These are phyloP conservation scores for Eurypyga helias DNA, from an alignment of 2,113 vertebrate genomes.

Conservation along the genomic window DNA sequence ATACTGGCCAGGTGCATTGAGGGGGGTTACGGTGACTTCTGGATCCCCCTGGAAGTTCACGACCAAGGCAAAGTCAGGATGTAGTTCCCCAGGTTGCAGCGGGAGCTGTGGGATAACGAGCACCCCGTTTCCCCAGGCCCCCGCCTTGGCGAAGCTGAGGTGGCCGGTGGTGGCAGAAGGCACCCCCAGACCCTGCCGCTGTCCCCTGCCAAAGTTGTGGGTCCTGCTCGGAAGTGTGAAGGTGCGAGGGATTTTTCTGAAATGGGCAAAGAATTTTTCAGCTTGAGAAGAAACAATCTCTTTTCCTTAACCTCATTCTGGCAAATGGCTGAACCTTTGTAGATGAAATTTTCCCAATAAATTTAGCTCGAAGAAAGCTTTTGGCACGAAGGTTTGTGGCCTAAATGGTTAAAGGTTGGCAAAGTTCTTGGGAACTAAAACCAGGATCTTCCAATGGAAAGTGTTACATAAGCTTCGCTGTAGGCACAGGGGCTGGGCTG, in stretches of 20 bases:
- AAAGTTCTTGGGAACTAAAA: conserved; percentile 16
- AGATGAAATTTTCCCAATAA: conserved; percentile 67
- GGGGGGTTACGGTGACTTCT: background rate
- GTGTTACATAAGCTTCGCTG: conserved; percentile 31
- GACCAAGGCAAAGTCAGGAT: background rate
- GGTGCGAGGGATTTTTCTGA: conserved; percentile 56
- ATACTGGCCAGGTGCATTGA: background rate
- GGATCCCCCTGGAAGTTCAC: background rate
- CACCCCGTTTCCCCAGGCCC: background rate
- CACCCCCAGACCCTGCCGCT: background rate
- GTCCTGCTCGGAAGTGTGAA: conserved; percentile 21
- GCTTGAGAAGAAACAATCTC: conserved; percentile 61
- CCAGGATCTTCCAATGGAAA: conserved; percentile 1
- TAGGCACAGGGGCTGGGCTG: background rate
- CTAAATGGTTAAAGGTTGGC: conserved; percentile 69
- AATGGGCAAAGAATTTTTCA: conserved; percentile 40
- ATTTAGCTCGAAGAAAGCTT: conserved; percentile 43
- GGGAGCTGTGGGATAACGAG: background rate
- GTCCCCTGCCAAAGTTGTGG: background rate
- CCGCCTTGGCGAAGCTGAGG: background rate
- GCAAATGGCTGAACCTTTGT: conserved; percentile 54
- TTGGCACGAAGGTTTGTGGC: conserved; percentile 32
- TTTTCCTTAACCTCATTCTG: conserved; percentile 68
- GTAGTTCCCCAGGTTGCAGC: background rate
- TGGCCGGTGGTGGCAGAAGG: background rate